Conservation (phyloP, 2,113 vertebrate genomes). For the Centropus bengalensis region DNA sequence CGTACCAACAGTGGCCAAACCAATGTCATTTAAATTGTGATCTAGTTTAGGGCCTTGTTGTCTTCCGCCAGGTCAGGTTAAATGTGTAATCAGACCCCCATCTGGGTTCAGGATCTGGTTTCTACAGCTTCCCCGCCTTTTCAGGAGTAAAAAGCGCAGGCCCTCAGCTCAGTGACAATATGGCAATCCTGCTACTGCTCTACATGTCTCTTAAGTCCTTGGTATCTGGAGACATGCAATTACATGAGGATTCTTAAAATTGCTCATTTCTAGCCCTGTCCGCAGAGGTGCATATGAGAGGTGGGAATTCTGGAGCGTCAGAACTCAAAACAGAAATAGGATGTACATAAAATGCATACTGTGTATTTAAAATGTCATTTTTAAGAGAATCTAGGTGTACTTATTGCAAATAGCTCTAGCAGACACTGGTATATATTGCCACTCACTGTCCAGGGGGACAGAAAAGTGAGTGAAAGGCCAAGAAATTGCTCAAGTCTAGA, state of each 20-base stretch:
- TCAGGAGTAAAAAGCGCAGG: not conserved
- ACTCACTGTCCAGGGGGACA: not conserved
- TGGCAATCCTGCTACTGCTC: not conserved
- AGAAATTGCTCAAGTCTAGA: not conserved
- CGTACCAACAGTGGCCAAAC: not conserved
- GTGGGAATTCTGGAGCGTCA: not conserved
- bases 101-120: not conserved
- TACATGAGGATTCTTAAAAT: not conserved
- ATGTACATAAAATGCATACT: not conserved
- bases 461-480: not conserved
- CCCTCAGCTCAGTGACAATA: not conserved
- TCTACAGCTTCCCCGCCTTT: not conserved
- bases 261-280: not conserved
- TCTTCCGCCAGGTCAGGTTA: not conserved
- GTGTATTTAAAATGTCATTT: not conserved
- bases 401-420: not conserved
- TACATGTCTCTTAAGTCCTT: not conserved
- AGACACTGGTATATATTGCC: not conserved
- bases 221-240: not conserved
- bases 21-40: not conserved
- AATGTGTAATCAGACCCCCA: not conserved
- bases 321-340: not conserved
- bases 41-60: not conserved
- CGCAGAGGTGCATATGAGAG: not conserved
- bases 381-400: not conserved